These are phyloP conservation scores for Lichenostomus cassidix DNA, from an alignment of 2,113 vertebrate species.

Conservation along the genomic window DNA sequence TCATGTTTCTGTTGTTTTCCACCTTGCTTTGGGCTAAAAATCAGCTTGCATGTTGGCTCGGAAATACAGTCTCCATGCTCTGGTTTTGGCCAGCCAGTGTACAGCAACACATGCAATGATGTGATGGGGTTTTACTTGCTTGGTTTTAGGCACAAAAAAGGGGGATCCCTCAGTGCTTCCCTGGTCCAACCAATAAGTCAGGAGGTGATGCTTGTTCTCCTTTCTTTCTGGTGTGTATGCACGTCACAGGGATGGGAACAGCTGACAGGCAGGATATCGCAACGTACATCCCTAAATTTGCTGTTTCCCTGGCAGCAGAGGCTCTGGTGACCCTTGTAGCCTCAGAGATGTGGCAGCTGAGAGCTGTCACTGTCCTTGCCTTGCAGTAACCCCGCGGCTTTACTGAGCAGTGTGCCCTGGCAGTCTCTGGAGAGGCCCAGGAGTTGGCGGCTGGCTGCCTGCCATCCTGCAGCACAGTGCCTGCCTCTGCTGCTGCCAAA, in stretches of 20 bases:
- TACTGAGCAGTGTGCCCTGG: background rate
- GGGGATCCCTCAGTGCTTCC: background rate
- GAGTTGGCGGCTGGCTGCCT: background rate
- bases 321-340: background rate
- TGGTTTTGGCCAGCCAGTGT: background rate
- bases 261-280: background rate
- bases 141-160: background rate
- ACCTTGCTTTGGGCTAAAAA: background rate
- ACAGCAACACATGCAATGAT: background rate
- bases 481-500: background rate
- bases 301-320: background rate
- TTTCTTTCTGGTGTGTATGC: fast-evolving
- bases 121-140: background rate
- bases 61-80: background rate
- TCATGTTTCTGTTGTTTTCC: background rate
- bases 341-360: fast-evolving
- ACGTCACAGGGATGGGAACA: background rate
- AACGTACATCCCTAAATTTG: background rate
- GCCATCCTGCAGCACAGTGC: background rate
- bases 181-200: background rate
- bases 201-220: background rate
- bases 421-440: background rate
- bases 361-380: background rate
- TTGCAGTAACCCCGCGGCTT: background rate
- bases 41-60: background rate